phyloP scores from a whole-genome alignment of 2,797 vertebrate species.

The Dromococcyx pavoninus region DNA sequence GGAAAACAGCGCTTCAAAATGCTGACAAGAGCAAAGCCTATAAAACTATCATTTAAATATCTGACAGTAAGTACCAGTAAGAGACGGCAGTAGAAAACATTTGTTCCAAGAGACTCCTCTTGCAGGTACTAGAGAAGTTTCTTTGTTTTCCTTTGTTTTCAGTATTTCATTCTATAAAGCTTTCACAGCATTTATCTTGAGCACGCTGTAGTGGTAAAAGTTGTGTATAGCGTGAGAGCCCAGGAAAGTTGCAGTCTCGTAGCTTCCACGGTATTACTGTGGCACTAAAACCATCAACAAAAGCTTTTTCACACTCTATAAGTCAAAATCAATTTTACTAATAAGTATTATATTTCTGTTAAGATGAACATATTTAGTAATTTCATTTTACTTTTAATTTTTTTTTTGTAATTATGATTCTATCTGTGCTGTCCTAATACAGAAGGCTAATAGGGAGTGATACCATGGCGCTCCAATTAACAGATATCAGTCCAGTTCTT shows the following conservation, averaged over 20 bases:
- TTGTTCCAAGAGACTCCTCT: neutral
- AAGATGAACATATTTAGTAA: neutral
- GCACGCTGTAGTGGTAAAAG: neutral
- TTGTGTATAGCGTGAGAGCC: accelerated
- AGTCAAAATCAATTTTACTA: neutral
- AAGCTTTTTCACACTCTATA: neutral
- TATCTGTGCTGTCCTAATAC: neutral
- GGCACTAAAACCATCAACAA: neutral
- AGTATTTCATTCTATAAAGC: neutral
- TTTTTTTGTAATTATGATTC: neutral
- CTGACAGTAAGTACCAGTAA: neutral
- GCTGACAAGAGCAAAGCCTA: neutral
- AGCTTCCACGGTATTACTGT: neutral
- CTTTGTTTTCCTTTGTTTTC: neutral
- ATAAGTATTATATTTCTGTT: neutral
- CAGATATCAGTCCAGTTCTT: slow-evolving; percentile 39
- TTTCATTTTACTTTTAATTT: neutral
- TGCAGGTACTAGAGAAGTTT: neutral
- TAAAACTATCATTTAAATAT: slow-evolving; percentile 17
- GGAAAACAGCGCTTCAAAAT: slow-evolving; percentile 12
- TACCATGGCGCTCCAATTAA: slow-evolving; percentile 18
- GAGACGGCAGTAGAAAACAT: neutral
- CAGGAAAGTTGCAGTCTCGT: neutral
- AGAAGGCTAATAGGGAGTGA: slow-evolving; percentile 37
- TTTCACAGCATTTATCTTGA: neutral